These are phyloP conservation scores for Mythimna pallens DNA, from an alignment of 2,888 invertebrate species.

Conservation along the genomic window DNA sequence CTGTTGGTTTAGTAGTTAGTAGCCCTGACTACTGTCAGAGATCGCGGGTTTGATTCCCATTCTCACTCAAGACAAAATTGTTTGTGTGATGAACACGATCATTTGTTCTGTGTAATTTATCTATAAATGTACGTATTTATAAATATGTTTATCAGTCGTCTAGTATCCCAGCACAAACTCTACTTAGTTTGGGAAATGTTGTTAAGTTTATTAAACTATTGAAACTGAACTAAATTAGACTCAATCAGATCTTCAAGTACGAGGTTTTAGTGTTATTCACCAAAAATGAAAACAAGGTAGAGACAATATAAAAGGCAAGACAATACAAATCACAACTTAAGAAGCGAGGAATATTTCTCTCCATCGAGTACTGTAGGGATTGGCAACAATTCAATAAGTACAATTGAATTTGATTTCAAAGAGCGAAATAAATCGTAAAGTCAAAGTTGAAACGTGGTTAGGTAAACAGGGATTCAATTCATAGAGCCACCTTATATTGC, in stretches of 20 bases:
- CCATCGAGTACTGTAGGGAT: neutral
- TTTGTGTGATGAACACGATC: too few relatives aligned
- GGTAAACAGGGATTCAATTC: slow-evolving; percentile 29
- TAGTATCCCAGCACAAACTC: too few relatives aligned
- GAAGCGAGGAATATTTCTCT: slow-evolving; percentile 7
- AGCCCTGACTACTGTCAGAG: too few relatives aligned
- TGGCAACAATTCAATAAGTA: neutral
- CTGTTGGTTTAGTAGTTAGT: too few relatives aligned
- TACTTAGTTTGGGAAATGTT: too few relatives aligned
- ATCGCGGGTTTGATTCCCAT: too few relatives aligned
- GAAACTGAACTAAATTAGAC: slow-evolving; percentile 9
- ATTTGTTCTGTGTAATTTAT: too few relatives aligned
- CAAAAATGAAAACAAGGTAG: neutral
- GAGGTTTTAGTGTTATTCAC: neutral
- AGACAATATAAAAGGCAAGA: too few relatives aligned
- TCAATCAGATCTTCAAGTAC: neutral
- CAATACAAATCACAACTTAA: neutral
- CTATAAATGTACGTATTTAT: too few relatives aligned
- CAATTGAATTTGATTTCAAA: slow-evolving; percentile 9
- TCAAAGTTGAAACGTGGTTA: slow-evolving; percentile 23
- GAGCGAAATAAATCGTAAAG: slow-evolving; percentile 18
- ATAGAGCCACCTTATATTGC: slow-evolving; percentile 24
- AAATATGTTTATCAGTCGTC: too few relatives aligned
- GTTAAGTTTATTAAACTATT: neutral
- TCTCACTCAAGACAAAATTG: too few relatives aligned